Conservation (phyloP, 2,888 invertebrate species). For the Lasioglossum oenotherae region DNA sequence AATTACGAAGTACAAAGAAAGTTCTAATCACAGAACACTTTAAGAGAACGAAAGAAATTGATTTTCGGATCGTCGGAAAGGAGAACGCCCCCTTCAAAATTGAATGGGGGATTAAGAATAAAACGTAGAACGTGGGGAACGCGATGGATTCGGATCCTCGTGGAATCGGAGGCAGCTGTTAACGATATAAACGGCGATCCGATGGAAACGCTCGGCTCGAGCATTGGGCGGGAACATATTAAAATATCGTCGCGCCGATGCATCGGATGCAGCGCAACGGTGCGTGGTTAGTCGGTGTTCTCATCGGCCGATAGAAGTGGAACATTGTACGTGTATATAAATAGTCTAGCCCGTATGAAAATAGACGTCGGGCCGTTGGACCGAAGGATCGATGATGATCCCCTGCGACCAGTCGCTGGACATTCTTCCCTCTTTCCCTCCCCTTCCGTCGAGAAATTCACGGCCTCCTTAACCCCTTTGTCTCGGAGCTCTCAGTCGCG, state of each 20-base stretch:
- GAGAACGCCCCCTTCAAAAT: too few species aligned
- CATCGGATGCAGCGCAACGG: slow-evolving; percentile 24
- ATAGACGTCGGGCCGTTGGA: slow-evolving; percentile 81
- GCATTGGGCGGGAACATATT: neutral
- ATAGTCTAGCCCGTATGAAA: slow-evolving; percentile 76
- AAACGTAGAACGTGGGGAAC: neutral
- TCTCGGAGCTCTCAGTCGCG: neutral
- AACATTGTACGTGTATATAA: slow-evolving; percentile 81
- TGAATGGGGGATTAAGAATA: neutral
- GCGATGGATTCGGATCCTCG: neutral
- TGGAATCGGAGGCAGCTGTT: neutral
- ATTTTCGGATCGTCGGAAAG: too few species aligned
- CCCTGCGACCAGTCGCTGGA: slow-evolving; percentile 41
- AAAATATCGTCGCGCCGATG: slow-evolving; percentile 8
- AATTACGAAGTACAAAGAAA: too few species aligned
- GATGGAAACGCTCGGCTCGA: neutral
- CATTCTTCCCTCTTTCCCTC: slow-evolving; percentile 23
- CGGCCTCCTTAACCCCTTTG: slow-evolving; percentile 21
- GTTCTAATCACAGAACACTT: too few species aligned
- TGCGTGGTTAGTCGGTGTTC: slow-evolving; percentile 69
- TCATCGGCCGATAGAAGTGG: slow-evolving; percentile 78
- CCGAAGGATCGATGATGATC: slow-evolving; percentile 76
- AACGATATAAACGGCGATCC: neutral
- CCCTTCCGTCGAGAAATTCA: slow-evolving; percentile 25
- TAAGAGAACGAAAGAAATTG: too few species aligned